Evolutionary conservation across 1,140 invertebrate species (phyloP), one percentile per base, ranked within the genome.

Genomic region (Parapsyche elsis): DNA sequence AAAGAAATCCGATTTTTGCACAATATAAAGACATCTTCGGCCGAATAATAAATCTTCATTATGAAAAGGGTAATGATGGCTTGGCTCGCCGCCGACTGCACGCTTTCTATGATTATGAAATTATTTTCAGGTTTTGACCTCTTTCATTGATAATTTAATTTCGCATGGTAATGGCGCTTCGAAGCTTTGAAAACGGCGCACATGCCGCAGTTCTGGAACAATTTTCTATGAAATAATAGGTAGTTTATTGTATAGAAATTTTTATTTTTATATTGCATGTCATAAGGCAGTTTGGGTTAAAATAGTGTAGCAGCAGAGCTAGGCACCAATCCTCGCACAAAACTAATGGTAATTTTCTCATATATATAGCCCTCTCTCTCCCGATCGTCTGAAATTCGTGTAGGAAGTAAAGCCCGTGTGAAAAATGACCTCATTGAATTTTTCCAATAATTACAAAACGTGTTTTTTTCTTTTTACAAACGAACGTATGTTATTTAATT

Each of bases 231-330:
- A 73, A 73, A 73, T 73, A 73, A 73, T 73, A 49, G 71, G 38
- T 12, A 73, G 71, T 73, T 73, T 73, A 49, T 73, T 46, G 44
- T 73, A 73, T 73, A 49, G 71, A 73, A 73, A 73, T 46, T 73
- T 73, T 73, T 73, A 73, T 73, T 73, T 73, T 73, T 73, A 73
- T 73, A 73, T 73, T 49, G 71, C 71, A 73, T 73, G 71, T 49
- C 71, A 73, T 46, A 73, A 73, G 44, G 71, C 71, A 73, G 71
- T 73, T 73, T 73, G 24, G n/a, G 16, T 46, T 49, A 24, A 49
- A 49, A 73, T 73, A 73, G 45, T 73, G 45, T 49, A 49, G 38
- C 38, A 49, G 45, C 38, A 49, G 45, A 24, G 45, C 71, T 73
- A 73, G 71, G 71, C 71, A 73, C 71, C 71, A 73, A 73, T 73